Evolutionary conservation across 2,797 vertebrate genomes (phyloP).

Genomic region (Macropodus opercularis): DNA sequence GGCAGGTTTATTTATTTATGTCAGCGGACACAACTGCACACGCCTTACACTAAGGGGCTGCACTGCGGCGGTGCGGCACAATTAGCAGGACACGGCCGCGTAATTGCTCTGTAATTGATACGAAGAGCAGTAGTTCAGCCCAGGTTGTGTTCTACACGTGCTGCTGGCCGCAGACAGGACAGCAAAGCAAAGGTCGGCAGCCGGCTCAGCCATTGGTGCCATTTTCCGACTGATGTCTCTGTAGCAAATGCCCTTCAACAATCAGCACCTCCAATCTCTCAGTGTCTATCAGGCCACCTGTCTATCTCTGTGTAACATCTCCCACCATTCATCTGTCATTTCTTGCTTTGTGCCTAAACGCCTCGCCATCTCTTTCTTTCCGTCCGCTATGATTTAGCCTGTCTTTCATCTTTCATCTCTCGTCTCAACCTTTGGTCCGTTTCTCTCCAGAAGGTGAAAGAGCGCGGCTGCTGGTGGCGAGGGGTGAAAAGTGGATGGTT

Average conservation of each 20-base stretch:
- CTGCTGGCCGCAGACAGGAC: constrained; percentile 38
- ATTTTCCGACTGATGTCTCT: constrained; percentile 71
- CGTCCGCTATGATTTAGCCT: constrained; percentile 48
- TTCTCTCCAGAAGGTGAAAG: constrained; percentile 46
- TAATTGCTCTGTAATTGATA: constrained; percentile 79
- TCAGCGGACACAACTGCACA: constrained; percentile 55
- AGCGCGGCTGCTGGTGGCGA: constrained; percentile 37
- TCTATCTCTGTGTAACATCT: constrained; percentile 63
- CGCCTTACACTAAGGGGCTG: constrained; percentile 40
- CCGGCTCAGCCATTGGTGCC: constrained; percentile 51
- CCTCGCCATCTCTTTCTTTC: constrained; percentile 52
- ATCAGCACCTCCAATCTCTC: constrained; percentile 51
- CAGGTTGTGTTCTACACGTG: constrained; percentile 59
- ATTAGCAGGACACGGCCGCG: constrained; percentile 74
- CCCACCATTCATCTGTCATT: constrained; percentile 59
- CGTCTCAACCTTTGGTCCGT: constrained; percentile 53
- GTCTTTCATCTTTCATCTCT: constrained; percentile 24
- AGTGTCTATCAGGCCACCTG: constrained; percentile 56
- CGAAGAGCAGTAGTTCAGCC: constrained; percentile 56
- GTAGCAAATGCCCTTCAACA: constrained; percentile 68
- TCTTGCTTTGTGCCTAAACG: constrained; percentile 55
- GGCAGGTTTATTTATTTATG: constrained; percentile 76
- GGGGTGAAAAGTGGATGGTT: constrained; percentile 36
- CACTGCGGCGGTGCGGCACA: constrained; percentile 47
- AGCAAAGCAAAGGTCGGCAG: constrained; percentile 33